Conservation (phyloP, 2,113 vertebrate species). For the Tachycineta bicolor region DNA sequence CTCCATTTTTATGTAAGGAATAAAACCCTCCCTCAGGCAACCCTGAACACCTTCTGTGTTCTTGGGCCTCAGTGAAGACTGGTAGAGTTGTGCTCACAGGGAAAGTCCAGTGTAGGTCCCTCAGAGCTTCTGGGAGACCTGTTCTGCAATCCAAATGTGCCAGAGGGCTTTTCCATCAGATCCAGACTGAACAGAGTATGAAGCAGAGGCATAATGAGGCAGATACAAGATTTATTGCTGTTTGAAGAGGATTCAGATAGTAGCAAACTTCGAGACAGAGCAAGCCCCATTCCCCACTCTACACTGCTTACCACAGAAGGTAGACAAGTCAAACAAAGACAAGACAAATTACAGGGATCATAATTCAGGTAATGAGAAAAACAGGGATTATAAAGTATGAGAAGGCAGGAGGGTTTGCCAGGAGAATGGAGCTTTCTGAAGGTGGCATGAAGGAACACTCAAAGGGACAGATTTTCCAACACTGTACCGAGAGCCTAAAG, state of each 20-base stretch:
- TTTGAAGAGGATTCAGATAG: not conserved
- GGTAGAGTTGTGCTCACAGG: not conserved
- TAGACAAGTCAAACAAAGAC: not conserved
- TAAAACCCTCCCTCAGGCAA: not conserved
- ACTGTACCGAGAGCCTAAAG: accelerated
- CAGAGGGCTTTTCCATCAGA: not conserved
- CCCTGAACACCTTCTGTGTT: not conserved
- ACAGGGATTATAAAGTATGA: not conserved
- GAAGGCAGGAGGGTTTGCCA: not conserved
- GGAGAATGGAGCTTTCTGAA: not conserved
- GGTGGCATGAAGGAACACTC: not conserved
- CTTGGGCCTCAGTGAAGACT: not conserved
- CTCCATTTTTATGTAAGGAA: not conserved
- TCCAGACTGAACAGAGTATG: not conserved
- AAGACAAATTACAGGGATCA: constrained; percentile 18
- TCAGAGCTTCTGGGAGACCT: not conserved
- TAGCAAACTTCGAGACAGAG: not conserved
- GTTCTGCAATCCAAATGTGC: not conserved
- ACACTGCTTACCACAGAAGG: not conserved
- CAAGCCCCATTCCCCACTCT: not conserved
- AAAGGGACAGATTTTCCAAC: not conserved
- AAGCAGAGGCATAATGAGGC: not conserved
- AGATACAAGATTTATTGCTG: not conserved
- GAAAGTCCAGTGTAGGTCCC: accelerated
- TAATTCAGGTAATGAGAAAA: not conserved